Evolutionary conservation across 2,797 vertebrate species (phyloP), one percentile per base, ranked within the genome.

Genomic region (Cyclopterus lumpus): DNA sequence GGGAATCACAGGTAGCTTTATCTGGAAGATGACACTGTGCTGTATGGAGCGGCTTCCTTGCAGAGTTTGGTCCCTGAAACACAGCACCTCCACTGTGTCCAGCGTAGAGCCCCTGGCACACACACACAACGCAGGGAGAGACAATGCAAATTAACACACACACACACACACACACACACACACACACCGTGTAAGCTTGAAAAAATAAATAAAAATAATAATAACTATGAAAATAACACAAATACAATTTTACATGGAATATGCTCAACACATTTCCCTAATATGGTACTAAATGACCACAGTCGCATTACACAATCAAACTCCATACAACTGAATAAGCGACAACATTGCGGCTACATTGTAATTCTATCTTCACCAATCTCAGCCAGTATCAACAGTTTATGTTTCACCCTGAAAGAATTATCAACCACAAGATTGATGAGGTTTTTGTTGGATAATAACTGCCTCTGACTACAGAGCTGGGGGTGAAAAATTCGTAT

Each of bases 41-140:
- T 95, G 89, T 76, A 97, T 82, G 28, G 96, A 96, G 79, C 97
- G 96, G 15, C 87, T 90, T 7, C 98, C 98, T 82, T 99, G 97
- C 89, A 98, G 91, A 48, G 97, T 99, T 72, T 97, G 93, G 89
- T 99, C 98, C 73, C 97, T 95, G 87, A 97, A 98, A 90, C 97
- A 99, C 46, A 99, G 90, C 63, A 99, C 94, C 88, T 99, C 96
- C 64, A 99, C 71, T 0, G 90, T 82, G 72, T 95, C 95, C 84
- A 98, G 69, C 76, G 83, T 69, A 6, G 88, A 91, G 24, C 96
- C 96, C 97, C 98, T 99, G 90, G 55, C 38, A 85, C 59, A 89
- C 32, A 79, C n/a, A 87, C 10, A 77, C 6, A 30, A 30, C 30
- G 3, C 24, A 54, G 54, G 14, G 12, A 15, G 12, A 26, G n/a